phyloP scores from a whole-genome alignment of 37 sponge, comb jelly and placozoan genomes.

The Theonella swinhoei region DNA sequence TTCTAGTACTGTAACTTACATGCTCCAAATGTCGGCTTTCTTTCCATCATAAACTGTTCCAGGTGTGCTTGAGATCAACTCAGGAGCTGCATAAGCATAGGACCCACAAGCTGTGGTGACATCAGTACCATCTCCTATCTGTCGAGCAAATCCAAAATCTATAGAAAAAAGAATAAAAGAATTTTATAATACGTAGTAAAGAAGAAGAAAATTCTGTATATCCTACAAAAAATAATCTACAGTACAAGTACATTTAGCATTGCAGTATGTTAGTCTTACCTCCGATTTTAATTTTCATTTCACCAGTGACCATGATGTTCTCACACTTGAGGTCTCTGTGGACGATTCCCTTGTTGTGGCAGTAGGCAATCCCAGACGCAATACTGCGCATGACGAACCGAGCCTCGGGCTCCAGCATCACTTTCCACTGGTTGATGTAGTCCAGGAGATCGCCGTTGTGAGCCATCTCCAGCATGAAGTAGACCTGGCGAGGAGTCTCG shows the following conservation, averaged over 20 bases:
- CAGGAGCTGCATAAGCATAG: constrained; percentile 93
- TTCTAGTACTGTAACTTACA: constrained; percentile 19
- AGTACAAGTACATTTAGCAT: too few species aligned
- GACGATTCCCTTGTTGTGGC: constrained; percentile 66
- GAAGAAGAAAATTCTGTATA: background rate
- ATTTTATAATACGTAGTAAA: background rate
- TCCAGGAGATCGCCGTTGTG: constrained; percentile 91
- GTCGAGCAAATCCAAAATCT: constrained; percentile 92
- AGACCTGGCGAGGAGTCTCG: constrained; percentile 73
- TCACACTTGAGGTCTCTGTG: constrained; percentile 97
- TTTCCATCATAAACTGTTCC: constrained; percentile 80
- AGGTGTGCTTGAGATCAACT: constrained; percentile 58
- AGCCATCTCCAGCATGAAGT: constrained; percentile 90
- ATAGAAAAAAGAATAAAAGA: constrained; percentile 7
- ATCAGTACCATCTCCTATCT: background rate
- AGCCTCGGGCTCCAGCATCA: constrained; percentile 77
- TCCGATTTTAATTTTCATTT: constrained; percentile 83
- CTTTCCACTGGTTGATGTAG: constrained; percentile 78
- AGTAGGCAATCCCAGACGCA: constrained; percentile 58
- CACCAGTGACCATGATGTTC: constrained; percentile 81
- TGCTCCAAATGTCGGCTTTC: constrained; percentile 92
- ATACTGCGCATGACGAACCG: constrained; percentile 70
- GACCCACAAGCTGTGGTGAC: constrained; percentile 91
- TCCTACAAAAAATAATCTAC: constrained; percentile 15
- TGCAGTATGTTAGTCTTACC: too few species aligned